Evolutionary conservation across 2,888 invertebrate genomes (phyloP).

Genomic region (Andrena camellia): DNA sequence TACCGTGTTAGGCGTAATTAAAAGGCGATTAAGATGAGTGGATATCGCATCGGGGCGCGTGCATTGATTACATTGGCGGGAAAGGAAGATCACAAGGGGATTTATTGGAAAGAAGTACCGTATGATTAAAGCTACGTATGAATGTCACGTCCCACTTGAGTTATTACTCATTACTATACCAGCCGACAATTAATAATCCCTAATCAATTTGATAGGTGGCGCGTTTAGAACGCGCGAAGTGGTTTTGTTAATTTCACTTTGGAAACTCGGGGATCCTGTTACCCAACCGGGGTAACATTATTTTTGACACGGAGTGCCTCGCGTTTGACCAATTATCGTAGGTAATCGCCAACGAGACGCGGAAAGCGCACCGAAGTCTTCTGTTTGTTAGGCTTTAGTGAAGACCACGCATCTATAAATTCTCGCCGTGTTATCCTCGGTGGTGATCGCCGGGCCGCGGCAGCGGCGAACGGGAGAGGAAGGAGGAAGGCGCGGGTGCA

Average conservation of each 20-base stretch:
- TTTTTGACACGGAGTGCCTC: not conserved
- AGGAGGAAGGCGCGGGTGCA: slow-evolving; percentile 44
- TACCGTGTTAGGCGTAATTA: slow-evolving; percentile 44
- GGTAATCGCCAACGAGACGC: slow-evolving; percentile 30
- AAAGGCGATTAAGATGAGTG: slow-evolving; percentile 48
- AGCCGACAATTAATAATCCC: not conserved
- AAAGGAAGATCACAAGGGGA: not conserved
- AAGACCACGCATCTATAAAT: slow-evolving; percentile 56
- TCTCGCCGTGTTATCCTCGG: slow-evolving; percentile 57
- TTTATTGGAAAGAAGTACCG: not conserved
- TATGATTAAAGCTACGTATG: not conserved
- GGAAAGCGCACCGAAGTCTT: slow-evolving; percentile 31
- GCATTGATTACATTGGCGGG: not conserved
- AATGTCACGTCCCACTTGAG: not conserved
- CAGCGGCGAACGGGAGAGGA: slow-evolving; percentile 26
- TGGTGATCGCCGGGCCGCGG: slow-evolving; percentile 35
- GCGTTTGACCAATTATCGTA: slow-evolving; percentile 5
- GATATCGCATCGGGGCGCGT: not conserved
- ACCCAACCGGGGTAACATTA: not conserved
- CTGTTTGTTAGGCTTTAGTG: slow-evolving; percentile 39
- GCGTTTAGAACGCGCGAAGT: not conserved
- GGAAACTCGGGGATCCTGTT: not conserved
- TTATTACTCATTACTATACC: not conserved
- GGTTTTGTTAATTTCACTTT: not conserved
- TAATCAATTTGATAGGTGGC: not conserved